These are phyloP conservation scores for Phrixothrix hirtus DNA, from an alignment of 2,888 invertebrate species.

Conservation along the genomic window DNA sequence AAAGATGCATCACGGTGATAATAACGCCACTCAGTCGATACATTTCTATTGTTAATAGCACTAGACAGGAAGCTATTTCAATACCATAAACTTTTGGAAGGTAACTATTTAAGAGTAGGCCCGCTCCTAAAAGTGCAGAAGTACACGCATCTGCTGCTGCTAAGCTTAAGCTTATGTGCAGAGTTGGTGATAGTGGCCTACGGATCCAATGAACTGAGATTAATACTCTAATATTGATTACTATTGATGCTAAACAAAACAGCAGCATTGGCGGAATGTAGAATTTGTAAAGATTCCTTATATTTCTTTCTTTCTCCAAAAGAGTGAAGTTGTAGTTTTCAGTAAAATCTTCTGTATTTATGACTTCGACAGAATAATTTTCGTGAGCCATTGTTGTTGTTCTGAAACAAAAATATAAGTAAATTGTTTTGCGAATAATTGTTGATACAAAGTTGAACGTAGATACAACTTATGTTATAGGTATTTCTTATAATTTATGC, in stretches of 20 bases:
- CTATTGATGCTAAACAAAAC: slow-evolving; percentile 59
- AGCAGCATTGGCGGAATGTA: slow-evolving; percentile 53
- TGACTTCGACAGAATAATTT: slow-evolving; percentile 8
- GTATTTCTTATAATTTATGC: too few species aligned
- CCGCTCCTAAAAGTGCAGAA: slow-evolving; percentile 59
- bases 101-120: slow-evolving; percentile 61
- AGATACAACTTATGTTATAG: too few species aligned
- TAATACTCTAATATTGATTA: slow-evolving; percentile 61
- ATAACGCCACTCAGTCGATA: slow-evolving; percentile 63
- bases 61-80: slow-evolving; percentile 29
- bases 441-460: too few species aligned
- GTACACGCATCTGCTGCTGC: slow-evolving; percentile 64
- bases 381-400: slow-evolving; percentile 2
- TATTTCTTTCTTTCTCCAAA: slow-evolving; percentile 3
- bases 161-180: slow-evolving; percentile 63
- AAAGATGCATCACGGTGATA: slow-evolving; percentile 65
- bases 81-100: slow-evolving; percentile 52
- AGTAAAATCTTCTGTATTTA: slow-evolving; percentile 8
- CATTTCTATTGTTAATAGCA: slow-evolving; percentile 50
- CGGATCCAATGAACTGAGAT: slow-evolving; percentile 61
- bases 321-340: slow-evolving; percentile 8
- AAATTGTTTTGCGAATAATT: too few species aligned
- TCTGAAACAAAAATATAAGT: slow-evolving; percentile 8
- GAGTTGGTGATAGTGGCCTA: slow-evolving; percentile 61
- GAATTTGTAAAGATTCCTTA: slow-evolving; percentile 35